These are phyloP conservation scores for Panagrolaimus sp. DNA, from an alignment of 1,140 invertebrate genomes.

Conservation along the genomic window DNA sequence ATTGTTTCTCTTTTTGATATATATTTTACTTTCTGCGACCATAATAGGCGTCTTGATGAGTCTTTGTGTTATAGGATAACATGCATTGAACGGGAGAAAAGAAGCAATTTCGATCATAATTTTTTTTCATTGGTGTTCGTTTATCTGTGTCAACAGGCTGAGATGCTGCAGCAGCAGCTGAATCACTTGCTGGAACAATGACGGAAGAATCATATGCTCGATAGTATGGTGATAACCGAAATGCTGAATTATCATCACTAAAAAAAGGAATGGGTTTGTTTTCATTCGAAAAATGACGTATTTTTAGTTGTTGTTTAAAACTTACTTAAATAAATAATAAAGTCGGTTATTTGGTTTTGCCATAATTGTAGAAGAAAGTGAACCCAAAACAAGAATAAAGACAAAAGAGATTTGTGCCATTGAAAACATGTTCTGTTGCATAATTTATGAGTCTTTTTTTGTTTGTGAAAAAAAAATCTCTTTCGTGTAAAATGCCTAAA, in stretches of 20 bases:
- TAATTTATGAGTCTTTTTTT: not conserved
- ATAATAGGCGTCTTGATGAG: not conserved
- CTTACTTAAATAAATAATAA: constrained; percentile 13
- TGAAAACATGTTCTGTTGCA: constrained; percentile 8
- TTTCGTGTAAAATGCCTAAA: too few relatives aligned
- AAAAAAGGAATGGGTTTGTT: not conserved
- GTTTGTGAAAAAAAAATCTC: too few relatives aligned
- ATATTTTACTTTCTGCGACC: too few relatives aligned
- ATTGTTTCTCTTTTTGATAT: too few relatives aligned
- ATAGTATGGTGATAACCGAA: constrained; percentile 5
- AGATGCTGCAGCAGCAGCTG: not conserved
- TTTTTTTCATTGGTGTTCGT: constrained; percentile 23
- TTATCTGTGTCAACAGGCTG: constrained; percentile 1
- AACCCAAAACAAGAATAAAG: not conserved
- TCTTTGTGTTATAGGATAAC: constrained; percentile 33
- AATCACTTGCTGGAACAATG: not conserved
- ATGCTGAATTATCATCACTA: constrained; percentile 4
- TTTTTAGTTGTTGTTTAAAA: not conserved
- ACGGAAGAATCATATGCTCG: constrained; percentile 4
- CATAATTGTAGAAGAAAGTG: not conserved
- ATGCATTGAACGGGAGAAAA: constrained; percentile 47
- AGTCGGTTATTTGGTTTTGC: constrained; percentile 8
- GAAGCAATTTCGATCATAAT: constrained; percentile 45
- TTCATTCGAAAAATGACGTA: not conserved
- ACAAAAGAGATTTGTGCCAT: not conserved